Percentiles rank a stretch among this genome's conserved stretches.
phyloP scores from a whole-genome alignment of 2,113 vertebrate genomes.

The Vicugna pacos region DNA sequence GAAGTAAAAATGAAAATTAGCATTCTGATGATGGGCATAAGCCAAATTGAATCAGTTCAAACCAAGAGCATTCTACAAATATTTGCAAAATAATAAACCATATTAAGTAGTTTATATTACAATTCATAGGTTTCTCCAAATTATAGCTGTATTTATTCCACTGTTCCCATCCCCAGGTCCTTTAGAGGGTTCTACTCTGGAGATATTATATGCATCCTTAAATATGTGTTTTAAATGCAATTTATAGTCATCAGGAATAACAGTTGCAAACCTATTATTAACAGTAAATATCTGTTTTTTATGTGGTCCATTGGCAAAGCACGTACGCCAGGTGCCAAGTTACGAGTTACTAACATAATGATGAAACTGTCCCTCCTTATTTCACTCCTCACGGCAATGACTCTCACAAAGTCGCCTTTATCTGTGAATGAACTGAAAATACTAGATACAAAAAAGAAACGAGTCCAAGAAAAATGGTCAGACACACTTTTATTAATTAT shows the following conservation, averaged over 20 bases:
- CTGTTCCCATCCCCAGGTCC: background rate
- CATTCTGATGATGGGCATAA: background rate
- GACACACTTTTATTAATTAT: background rate
- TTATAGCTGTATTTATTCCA: background rate
- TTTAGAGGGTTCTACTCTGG: background rate
- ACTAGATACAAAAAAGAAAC: background rate
- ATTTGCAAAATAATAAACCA: background rate
- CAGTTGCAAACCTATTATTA: background rate
- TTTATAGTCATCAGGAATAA: background rate
- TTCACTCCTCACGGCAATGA: background rate
- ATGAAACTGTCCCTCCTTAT: background rate
- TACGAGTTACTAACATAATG: background rate
- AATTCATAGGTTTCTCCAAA: background rate
- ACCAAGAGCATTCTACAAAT: background rate
- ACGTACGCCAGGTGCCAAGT: background rate
- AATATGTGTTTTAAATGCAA: background rate
- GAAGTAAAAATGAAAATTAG: background rate
- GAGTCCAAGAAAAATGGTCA: background rate
- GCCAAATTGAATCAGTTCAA: background rate
- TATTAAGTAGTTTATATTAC: background rate
- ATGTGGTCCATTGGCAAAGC: background rate
- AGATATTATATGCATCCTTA: background rate
- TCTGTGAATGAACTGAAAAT: background rate
- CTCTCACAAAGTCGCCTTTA: background rate
- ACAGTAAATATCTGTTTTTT: background rate